Evolutionary conservation across 2,113 vertebrate species (phyloP).

Genomic region (Cranoglanis bouderius): DNA sequence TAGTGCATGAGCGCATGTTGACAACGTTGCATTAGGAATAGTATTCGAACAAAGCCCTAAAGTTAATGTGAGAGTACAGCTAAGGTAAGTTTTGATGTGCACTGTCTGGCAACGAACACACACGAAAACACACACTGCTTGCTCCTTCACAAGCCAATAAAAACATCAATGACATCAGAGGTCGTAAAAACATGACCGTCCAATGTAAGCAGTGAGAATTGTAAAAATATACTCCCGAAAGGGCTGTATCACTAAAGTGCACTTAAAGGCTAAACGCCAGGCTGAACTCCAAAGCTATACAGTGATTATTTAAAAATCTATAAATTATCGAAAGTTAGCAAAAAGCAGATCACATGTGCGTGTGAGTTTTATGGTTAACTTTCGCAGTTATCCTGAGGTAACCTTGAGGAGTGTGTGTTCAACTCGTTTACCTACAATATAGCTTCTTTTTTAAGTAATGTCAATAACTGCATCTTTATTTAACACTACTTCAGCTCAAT

Average conservation of each 20-base stretch:
- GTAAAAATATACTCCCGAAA: slow-evolving; percentile 60
- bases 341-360: background rate
- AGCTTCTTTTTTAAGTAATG: background rate
- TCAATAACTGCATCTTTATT: background rate
- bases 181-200: slow-evolving; percentile 58
- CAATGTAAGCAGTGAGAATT: slow-evolving; percentile 61
- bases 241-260: slow-evolving; percentile 51
- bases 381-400: slow-evolving; percentile 51
- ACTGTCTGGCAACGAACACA: background rate
- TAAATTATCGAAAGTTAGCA: background rate
- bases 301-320: slow-evolving; percentile 16
- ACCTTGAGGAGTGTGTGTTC: background rate
- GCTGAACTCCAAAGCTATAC: slow-evolving; percentile 7
- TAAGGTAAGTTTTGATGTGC: slow-evolving; percentile 1
- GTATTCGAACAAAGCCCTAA: background rate
- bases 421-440: background rate
- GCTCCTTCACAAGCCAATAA: slow-evolving; percentile 51
- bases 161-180: slow-evolving; percentile 59
- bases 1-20: background rate
- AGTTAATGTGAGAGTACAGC: background rate
- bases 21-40: background rate
- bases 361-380: background rate
- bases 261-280: slow-evolving; percentile 26
- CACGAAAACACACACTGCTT: background rate
- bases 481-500: background rate